Conservation (phyloP, 2,113 vertebrate genomes). For the Brachionichthys hirsutus region DNA sequence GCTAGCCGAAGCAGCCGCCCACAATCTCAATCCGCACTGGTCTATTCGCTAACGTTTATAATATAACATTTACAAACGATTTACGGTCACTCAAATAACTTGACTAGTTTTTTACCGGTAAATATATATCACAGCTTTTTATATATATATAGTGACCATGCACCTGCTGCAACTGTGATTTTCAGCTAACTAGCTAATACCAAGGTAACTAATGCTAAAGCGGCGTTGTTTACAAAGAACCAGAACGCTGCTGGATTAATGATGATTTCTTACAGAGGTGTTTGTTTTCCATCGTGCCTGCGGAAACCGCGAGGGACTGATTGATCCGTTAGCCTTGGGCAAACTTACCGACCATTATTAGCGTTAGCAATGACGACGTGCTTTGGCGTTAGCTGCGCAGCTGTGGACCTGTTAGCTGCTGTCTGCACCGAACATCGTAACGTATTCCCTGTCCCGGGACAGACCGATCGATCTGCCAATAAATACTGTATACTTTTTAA, state of each 20-base stretch:
- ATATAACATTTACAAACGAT: not conserved
- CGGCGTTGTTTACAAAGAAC: slow-evolving; percentile 28
- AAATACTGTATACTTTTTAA: slow-evolving; percentile 1
- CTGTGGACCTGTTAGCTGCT: slow-evolving; percentile 31
- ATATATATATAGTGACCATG: slow-evolving; percentile 35
- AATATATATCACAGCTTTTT: not conserved
- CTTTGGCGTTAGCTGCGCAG: slow-evolving; percentile 63
- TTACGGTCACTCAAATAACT: not conserved
- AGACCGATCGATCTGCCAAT: not conserved
- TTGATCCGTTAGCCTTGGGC: slow-evolving; percentile 12
- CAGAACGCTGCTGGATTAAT: slow-evolving; percentile 39
- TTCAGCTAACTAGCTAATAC: slow-evolving; percentile 60
- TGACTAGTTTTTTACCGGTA: not conserved
- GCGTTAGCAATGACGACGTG: slow-evolving; percentile 61
- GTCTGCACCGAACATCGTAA: slow-evolving; percentile 1
- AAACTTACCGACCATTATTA: slow-evolving; percentile 27
- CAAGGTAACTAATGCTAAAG: slow-evolving; percentile 49
- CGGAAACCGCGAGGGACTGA: not conserved
- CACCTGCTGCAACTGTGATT: slow-evolving; percentile 62
- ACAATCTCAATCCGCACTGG: slow-evolving; percentile 33
- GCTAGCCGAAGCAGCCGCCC: slow-evolving; percentile 65
- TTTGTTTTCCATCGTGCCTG: not conserved
- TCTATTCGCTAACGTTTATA: not conserved
- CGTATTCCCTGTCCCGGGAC: not conserved
- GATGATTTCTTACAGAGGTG: not conserved